Evolutionary conservation across 2,113 vertebrate species (phyloP).

Genomic region (Pelvicachromis taeniatus): DNA sequence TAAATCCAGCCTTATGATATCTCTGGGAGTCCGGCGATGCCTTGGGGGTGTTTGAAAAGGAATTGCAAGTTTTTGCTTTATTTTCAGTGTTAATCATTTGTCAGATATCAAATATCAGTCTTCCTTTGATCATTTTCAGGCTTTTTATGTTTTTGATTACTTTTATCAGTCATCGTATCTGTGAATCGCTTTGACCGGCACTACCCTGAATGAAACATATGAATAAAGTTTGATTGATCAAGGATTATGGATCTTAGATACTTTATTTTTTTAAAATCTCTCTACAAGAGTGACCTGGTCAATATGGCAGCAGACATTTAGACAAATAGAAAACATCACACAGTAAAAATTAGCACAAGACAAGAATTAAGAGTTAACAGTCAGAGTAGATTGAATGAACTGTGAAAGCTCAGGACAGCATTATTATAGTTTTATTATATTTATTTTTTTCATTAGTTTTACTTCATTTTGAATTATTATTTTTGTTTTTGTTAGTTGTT

Average conservation of each 20-base stretch:
- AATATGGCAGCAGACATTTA: background rate
- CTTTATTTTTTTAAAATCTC: background rate
- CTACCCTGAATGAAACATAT: accelerated
- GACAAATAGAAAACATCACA: too few relatives aligned
- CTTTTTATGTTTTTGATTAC: accelerated
- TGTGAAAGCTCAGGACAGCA: background rate
- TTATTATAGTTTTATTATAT: background rate
- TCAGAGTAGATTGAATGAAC: background rate
- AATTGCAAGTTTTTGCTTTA: accelerated
- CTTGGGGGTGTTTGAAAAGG: accelerated
- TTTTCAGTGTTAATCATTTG: background rate
- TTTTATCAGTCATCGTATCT: background rate
- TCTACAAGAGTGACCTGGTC: background rate
- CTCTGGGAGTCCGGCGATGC: background rate
- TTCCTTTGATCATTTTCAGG: background rate
- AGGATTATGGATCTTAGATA: too few relatives aligned
- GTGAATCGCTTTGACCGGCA: background rate
- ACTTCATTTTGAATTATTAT: background rate
- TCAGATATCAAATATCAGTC: background rate
- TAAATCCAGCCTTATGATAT: background rate
- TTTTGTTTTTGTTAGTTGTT: background rate
- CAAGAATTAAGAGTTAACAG: background rate
- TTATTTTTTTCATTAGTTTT: background rate
- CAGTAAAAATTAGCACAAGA: too few relatives aligned
- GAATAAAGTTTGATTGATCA: background rate